Evolutionary conservation across 2,888 invertebrate species (phyloP).

Genomic region (Melieria omissa): DNA sequence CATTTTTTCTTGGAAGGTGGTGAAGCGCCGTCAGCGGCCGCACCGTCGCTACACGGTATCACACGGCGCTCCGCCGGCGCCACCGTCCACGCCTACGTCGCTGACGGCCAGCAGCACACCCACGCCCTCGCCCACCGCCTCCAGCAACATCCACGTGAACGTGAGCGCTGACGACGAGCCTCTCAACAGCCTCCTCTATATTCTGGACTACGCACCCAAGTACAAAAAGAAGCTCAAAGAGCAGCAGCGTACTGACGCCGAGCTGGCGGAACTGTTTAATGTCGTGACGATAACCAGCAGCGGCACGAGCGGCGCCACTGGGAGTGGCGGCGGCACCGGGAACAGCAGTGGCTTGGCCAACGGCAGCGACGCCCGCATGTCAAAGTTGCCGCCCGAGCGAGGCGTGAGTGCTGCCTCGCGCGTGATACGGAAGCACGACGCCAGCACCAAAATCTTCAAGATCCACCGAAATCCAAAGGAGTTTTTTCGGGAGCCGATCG

Average conservation of each 20-base stretch:
- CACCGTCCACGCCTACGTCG: slow-evolving; percentile 61
- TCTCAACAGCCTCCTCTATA: slow-evolving; percentile 47
- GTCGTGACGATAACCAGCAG: slow-evolving; percentile 58
- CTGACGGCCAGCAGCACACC: slow-evolving; percentile 55
- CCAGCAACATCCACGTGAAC: slow-evolving; percentile 35
- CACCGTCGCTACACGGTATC: slow-evolving; percentile 62
- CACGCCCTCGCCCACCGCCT: slow-evolving; percentile 45
- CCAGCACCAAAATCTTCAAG: slow-evolving; percentile 57
- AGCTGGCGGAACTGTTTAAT: slow-evolving; percentile 59
- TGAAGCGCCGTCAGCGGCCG: slow-evolving; percentile 45
- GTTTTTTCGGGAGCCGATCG: slow-evolving; percentile 56
- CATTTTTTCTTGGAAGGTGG: slow-evolving; percentile 45
- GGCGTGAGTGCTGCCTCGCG: slow-evolving; percentile 58
- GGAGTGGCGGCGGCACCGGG: slow-evolving; percentile 45
- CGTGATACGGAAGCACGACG: slow-evolving; percentile 56
- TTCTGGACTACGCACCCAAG: slow-evolving; percentile 51
- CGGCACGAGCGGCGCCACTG: slow-evolving; percentile 44
- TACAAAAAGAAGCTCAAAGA: slow-evolving; percentile 54
- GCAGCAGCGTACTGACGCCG: slow-evolving; percentile 60
- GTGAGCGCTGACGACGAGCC: slow-evolving; percentile 45
- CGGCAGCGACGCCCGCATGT: slow-evolving; percentile 26
- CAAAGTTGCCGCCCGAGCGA: slow-evolving; percentile 51
- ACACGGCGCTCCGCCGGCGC: slow-evolving; percentile 58
- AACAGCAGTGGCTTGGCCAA: slow-evolving; percentile 28
- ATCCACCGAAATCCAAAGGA: slow-evolving; percentile 60